A percentile compares a stretch with the other conserved stretches of the same genome.
phyloP scores from a whole-genome alignment of 2,797 vertebrate genomes.

The Tenualosa thibaudeaui region DNA sequence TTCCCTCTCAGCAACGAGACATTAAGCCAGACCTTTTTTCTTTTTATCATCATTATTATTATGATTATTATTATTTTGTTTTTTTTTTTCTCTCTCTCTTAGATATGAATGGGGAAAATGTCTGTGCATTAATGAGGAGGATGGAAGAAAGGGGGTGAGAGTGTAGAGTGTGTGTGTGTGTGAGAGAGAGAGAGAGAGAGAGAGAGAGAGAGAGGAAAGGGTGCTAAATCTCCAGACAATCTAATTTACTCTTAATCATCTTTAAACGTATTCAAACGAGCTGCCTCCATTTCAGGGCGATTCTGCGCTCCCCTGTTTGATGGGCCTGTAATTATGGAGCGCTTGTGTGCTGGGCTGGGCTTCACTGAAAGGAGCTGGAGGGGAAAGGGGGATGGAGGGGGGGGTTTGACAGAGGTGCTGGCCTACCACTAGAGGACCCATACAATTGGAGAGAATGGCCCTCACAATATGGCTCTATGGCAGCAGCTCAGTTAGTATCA shows the following conservation, averaged over 20 bases:
- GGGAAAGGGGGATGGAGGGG: conserved; percentile 30
- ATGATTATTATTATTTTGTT: neutral
- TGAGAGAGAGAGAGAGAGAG: neutral
- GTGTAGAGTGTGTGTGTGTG: neutral
- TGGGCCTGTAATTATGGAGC: conserved; percentile 63
- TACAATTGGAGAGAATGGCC: conserved; percentile 46
- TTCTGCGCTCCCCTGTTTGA: conserved; percentile 59
- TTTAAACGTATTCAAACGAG: conserved; percentile 57
- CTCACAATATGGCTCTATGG: conserved; percentile 20
- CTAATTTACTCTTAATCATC: conserved; percentile 56
- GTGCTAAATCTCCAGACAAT: conserved; percentile 56
- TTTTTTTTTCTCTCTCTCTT: neutral
- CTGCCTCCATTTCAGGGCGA: conserved; percentile 62
- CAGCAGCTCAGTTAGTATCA: neutral
- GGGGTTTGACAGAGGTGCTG: conserved; percentile 15
- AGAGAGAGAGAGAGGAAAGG: neutral
- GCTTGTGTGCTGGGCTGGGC: conserved; percentile 42
- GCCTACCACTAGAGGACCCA: conserved; percentile 57
- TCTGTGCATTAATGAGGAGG: conserved; percentile 44
- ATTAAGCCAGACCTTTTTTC: neutral
- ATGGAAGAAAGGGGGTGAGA: conserved; percentile 28
- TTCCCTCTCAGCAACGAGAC: neutral
- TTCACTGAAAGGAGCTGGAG: conserved; percentile 55
- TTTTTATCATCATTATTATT: neutral
- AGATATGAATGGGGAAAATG: conserved; percentile 28